A percentile compares a stretch with the other conserved stretches of the same genome.
Conservation (phyloP, 2,888 invertebrate genomes). For the Chymomyza procnemis region DNA sequence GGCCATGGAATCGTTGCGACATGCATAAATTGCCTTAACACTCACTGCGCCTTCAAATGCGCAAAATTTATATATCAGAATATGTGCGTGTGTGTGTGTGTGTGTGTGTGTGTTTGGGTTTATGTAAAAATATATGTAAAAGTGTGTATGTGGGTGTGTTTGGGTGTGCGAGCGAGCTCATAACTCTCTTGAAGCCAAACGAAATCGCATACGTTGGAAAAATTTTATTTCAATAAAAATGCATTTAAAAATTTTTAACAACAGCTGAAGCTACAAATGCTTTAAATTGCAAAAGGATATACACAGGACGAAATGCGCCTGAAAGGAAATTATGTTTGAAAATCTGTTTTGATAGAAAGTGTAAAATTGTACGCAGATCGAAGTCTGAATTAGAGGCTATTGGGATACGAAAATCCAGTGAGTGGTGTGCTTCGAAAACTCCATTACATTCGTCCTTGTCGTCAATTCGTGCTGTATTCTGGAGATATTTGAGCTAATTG, state of each 20-base stretch:
- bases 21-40: constrained; percentile 3
- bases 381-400: too few relatives aligned
- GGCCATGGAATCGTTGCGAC: constrained; percentile 18
- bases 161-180: constrained; percentile 13
- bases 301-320: neutral
- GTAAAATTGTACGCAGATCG: too few relatives aligned
- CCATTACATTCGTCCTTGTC: too few relatives aligned
- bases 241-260: neutral
- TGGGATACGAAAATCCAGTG: too few relatives aligned
- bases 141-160: constrained; percentile 1
- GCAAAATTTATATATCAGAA: constrained; percentile 21
- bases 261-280: neutral
- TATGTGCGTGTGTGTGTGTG: neutral
- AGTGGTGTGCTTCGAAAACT: too few relatives aligned
- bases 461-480: too few relatives aligned
- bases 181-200: constrained; percentile 12
- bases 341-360: too few relatives aligned
- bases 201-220: constrained; percentile 16
- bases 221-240: constrained; percentile 36
- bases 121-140: neutral
- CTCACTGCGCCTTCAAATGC: constrained; percentile 46
- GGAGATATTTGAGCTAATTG: too few relatives aligned
- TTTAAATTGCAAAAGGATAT: neutral
- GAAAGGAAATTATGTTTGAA: too few relatives aligned
- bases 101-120: neutral